Conservation (phyloP, 2,888 invertebrate species). For the Lymantria monacha region DNA sequence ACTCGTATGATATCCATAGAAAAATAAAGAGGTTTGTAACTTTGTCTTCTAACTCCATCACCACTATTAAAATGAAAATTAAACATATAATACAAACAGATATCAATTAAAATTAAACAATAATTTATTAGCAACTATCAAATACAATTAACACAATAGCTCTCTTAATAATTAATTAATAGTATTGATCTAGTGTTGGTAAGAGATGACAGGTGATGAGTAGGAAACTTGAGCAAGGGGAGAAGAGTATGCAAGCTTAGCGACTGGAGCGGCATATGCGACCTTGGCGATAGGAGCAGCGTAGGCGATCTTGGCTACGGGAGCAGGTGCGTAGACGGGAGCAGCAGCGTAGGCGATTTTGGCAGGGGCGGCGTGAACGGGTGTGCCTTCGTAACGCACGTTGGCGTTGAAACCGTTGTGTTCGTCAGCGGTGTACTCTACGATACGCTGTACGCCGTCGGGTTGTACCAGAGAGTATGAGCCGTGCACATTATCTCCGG, state of each 20-base stretch:
- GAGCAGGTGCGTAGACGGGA: constrained; percentile 43
- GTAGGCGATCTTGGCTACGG: constrained; percentile 47
- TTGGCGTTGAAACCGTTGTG: constrained; percentile 71
- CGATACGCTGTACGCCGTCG: constrained; percentile 70
- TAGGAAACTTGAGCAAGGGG: constrained; percentile 23
- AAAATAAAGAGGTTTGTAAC: too few species aligned
- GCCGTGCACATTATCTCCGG: constrained; percentile 69
- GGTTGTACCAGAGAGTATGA: constrained; percentile 75
- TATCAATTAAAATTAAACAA: constrained; percentile 10
- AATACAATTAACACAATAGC: background rate
- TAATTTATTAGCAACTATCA: constrained; percentile 28
- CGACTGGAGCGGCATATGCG: constrained; percentile 26
- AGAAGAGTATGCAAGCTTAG: constrained; percentile 36
- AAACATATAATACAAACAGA: constrained; percentile 11
- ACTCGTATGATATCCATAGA: too few species aligned
- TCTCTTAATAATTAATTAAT: constrained; percentile 7
- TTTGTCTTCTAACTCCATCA: too few species aligned
- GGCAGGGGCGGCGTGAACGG: constrained; percentile 34
- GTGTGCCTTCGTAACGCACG: constrained; percentile 70
- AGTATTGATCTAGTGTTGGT: constrained; percentile 54
- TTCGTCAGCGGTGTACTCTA: constrained; percentile 70
- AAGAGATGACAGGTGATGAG: constrained; percentile 50
- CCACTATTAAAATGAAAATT: too few species aligned
- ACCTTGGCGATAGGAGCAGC: constrained; percentile 47
- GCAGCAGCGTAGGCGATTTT: constrained; percentile 40